Evolutionary conservation across 2,797 vertebrate genomes (phyloP), one percentile per base, ranked within the genome.

Genomic region (Coluber constrictor): DNA sequence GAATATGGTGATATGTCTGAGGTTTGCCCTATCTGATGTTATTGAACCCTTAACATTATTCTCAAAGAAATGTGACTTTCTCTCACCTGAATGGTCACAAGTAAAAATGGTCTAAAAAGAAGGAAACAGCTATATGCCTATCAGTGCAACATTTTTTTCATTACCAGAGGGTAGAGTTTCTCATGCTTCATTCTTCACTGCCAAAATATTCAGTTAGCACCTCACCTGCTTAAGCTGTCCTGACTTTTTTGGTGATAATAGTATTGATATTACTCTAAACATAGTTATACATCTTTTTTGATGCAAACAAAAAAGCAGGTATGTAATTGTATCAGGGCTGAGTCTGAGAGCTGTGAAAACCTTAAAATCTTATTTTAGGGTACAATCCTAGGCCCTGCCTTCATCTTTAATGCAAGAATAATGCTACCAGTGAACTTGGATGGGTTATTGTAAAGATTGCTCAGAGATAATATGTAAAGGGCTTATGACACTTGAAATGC

Each of bases 21-120:
- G 94, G 87, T 94, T 92, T n/a, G 94, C 89, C 63, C 57, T 92
- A 59, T 92, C 91, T 89, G 88, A 95, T 94, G 96, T 93, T 94
- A 90, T 93, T 96, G 91, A 96, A 51, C 95, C 92, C 95, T 51
- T 91, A 79, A 90, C 94, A 94, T 95, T 96, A 94, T 66, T 91
- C 96, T 94, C 90, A 92, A 87, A 92, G 93, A 57, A 57, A 95
- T 60, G 86, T 54, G 94, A 92, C 94, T 79, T 66, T 29, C 90
- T 61, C 95, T 95, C 88, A 94, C 37, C 94, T 95, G 93, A 94
- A 92, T 95, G 90, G 59, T 95, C 90, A 94, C 66, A 92, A 96
- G 87, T 88, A 18, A 87, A 94, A 96, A 74, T 94, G 90, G 92
- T 95, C 95, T 86, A 94, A 94, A 91, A 2, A 55, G 2, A 70